Evolutionary conservation across 2,797 vertebrate species (phyloP), one percentile per base, ranked within the genome.

Genomic region (Chelon auratus): DNA sequence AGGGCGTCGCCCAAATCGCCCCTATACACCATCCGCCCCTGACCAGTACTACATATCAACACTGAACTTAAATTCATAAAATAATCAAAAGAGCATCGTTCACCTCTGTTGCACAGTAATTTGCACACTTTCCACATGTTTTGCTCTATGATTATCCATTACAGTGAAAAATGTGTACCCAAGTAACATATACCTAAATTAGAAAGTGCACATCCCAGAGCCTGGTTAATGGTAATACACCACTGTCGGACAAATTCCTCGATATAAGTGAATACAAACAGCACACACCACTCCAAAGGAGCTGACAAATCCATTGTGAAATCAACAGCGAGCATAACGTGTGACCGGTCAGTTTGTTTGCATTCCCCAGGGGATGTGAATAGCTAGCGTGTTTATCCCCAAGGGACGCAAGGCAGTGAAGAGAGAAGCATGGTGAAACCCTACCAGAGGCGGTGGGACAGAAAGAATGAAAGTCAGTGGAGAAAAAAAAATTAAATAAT

Each of bases 361-460:
- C 75, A 53, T 26, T 56, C 67, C 69, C 72, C 1, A 50, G 77
- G 72, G 62, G 68, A 81, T 18, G 26, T 42, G 53, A 61, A 68
- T 54, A 70, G 6, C 53, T 17, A 30, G 43, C 80, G 67, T 82
- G 82, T 82, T 81, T 86, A 83, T 81, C 56, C 85, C 75, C 54
- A 50, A 85, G 79, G 79, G 68, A 74, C 45, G 43, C 37, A 9
- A 57, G 42, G 50, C 51, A 65, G 30, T 26, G 66, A 72, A 26
- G 36, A 40, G 61, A 47, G 11, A 42, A 20, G 39, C 39, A 40
- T 4, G 9, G 39, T 40, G 39, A 40, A 40, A 40, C 39, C 12
- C 9, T 3, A 40, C 39, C 39, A 40, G 39, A 40, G 39, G 39
- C 12, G 11, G 39, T 40, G 39, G 9, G 9, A 13, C 13, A 3